Evolutionary conservation across 2,888 invertebrate genomes (phyloP).

Genomic region (Lepidocyrtinus sp.): DNA sequence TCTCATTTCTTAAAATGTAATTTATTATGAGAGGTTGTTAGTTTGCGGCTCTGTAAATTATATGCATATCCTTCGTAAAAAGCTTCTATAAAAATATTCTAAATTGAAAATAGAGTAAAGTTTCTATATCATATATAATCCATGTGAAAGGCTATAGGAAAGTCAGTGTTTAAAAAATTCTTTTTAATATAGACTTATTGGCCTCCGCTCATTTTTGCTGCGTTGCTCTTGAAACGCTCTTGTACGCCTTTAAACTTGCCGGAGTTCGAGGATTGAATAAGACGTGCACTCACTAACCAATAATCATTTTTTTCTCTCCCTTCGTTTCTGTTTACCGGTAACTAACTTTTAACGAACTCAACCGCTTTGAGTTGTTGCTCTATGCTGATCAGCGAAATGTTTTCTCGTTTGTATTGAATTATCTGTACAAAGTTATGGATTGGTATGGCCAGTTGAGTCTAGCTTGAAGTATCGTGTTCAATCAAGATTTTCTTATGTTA

Average conservation of each 20-base stretch:
- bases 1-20: slow-evolving; percentile 3
- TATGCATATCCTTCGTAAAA: too few species aligned
- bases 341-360: slow-evolving; percentile 18
- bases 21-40: slow-evolving; percentile 2
- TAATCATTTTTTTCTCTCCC: not conserved
- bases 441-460: too few species aligned
- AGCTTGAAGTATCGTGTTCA: too few species aligned
- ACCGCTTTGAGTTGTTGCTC: slow-evolving; percentile 2
- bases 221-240: not conserved
- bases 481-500: too few species aligned
- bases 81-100: too few species aligned
- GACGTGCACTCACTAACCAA: slow-evolving; percentile 8
- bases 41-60: not conserved
- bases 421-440: not conserved
- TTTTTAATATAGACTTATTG: not conserved
- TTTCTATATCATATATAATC: too few species aligned
- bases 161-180: too few species aligned
- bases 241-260: not conserved
- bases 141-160: too few species aligned
- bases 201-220: slow-evolving; percentile 12
- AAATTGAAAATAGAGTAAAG: too few species aligned
- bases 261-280: not conserved
- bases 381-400: not conserved
- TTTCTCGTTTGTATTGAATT: too few species aligned
- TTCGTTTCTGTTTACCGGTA: slow-evolving; percentile 14